phyloP scores from a whole-genome alignment of 2,888 invertebrate genomes.

The Artemia sp. region DNA sequence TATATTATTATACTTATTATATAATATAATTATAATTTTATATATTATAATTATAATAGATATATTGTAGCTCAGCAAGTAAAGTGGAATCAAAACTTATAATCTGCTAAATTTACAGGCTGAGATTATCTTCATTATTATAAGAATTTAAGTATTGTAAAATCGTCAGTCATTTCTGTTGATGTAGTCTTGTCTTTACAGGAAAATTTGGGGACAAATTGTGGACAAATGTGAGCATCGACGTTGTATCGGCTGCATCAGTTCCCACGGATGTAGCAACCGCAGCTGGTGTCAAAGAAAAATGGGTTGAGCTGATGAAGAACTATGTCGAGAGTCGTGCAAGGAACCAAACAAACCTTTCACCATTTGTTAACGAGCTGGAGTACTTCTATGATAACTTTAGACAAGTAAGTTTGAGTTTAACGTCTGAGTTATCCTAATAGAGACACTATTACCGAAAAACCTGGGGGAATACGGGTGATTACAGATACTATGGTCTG shows the following conservation, averaged over 20 bases:
- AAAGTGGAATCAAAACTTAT: neutral
- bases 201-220: neutral
- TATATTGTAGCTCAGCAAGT: too few species aligned
- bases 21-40: too few species aligned
- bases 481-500: too few species aligned
- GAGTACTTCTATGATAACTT: neutral
- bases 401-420: neutral
- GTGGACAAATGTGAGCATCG: neutral
- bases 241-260: neutral
- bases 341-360: neutral
- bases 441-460: too few species aligned
- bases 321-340: neutral
- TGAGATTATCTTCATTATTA: neutral
- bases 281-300: neutral
- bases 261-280: neutral
- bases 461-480: too few species aligned
- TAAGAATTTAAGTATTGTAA: neutral
- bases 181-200: neutral
- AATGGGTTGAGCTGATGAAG: slow-evolving; percentile 15
- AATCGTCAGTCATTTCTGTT: neutral
- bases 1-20: too few species aligned
- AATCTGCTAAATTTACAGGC: neutral
- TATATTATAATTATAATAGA: too few species aligned
- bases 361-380: neutral
- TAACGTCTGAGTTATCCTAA: neutral